Conservation (phyloP, 2,888 invertebrate species). For the Junonia oenone region DNA sequence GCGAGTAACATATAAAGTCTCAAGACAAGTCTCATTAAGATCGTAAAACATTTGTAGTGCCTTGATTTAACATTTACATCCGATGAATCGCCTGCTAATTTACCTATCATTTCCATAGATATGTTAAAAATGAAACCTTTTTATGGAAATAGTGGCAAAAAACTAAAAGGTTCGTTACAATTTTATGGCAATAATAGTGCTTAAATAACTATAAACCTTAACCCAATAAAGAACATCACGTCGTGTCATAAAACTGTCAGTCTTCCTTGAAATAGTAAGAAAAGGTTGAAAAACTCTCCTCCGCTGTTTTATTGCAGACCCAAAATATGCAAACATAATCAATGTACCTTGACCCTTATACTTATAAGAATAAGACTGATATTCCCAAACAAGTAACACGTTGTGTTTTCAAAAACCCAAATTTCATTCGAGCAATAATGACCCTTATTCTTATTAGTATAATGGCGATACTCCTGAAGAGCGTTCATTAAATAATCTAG, state of each 20-base stretch:
- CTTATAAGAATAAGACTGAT: background rate
- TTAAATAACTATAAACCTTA: background rate
- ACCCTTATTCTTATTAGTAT: background rate
- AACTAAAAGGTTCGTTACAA: too few species aligned
- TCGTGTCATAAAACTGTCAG: conserved; percentile 1
- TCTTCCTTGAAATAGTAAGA: background rate
- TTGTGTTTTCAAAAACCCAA: background rate
- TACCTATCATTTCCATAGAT: too few species aligned
- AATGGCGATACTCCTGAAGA: background rate
- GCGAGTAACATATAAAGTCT: too few species aligned
- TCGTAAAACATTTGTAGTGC: too few species aligned
- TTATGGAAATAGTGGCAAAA: too few species aligned
- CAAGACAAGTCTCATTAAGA: too few species aligned
- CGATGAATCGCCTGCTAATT: too few species aligned
- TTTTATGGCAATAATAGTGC: too few species aligned
- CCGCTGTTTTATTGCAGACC: background rate
- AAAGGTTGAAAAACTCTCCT: background rate
- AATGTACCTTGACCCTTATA: background rate
- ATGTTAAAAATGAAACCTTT: too few species aligned
- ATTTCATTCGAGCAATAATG: background rate
- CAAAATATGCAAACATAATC: background rate
- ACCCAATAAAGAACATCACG: background rate
- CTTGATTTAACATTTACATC: too few species aligned
- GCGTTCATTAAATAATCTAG: background rate
- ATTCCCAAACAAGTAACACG: background rate